Base-by-base conservation (phyloP, 2,888 invertebrate genomes). In the Epistrophe grossulariae region DNA sequence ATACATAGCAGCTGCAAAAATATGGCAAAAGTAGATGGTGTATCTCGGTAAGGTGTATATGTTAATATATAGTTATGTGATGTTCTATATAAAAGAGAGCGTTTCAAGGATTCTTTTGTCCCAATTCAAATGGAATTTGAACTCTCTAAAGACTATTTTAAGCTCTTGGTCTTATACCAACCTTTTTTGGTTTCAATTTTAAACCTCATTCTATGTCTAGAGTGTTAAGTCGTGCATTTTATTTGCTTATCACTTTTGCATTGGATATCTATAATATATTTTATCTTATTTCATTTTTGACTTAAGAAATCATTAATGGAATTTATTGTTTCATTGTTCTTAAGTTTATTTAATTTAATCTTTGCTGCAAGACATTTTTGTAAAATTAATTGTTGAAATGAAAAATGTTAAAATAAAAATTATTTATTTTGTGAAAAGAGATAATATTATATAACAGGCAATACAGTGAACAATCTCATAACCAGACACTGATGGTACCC, bases 161-260 rank as follows among this genome's bases (percentile, higher is more conserved):
- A 78, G 68, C 60, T 70, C 15, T 52, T 15, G 43, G 40, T 77
- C 45, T 77, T 59, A n/a, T n/a, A 45, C 35, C 45, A 57, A 68
- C 66, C 76, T 77, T 59, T 19, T 43, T 68, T 55, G 76, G 76
- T 57, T 10, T 31, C 40, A 40, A 43, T 17, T 57, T 57, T 71
- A 71, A 71, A 9, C 55, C 43, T 15, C 57, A 11, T 35, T 57
- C 31, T 55, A 10, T 10, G 3, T 6, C n/a, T 7, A 17, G 11
- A 17, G 59, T 38, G 52, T 64, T 45, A 64, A 76, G 64, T 76
- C 52, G 5, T 55, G 55, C 38, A 55, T 17, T 68, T 59, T 66
- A 66, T 76, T 66, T 76, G 76, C 66, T 57, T 76, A 76, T 66
- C 76, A 76, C 55, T 50, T 60, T 78, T 78, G 59, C 70, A 70